Percentiles rank a stretch among this genome's conserved stretches.
These are phyloP conservation scores for Andrena minutula DNA, from an alignment of 2,888 invertebrate species.

Conservation along the genomic window DNA sequence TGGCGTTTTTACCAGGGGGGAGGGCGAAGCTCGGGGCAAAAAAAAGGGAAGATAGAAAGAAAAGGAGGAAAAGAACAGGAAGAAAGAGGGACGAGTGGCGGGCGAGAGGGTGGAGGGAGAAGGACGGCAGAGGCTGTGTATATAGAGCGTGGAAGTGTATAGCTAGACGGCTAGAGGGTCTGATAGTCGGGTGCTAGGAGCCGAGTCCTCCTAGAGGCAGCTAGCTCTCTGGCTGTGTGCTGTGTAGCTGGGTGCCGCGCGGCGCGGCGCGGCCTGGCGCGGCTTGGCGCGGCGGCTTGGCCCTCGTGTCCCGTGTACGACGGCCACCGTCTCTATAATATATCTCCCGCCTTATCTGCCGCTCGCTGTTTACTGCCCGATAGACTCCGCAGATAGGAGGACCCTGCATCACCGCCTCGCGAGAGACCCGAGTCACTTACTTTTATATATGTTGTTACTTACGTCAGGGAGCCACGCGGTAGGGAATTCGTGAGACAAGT, in stretches of 20 bases:
- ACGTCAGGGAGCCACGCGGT: constrained; percentile 76
- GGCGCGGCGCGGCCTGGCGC: too few relatives aligned
- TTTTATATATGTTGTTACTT: constrained; percentile 83
- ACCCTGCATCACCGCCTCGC: constrained; percentile 80
- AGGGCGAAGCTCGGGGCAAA: constrained; percentile 63
- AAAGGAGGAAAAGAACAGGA: constrained; percentile 59
- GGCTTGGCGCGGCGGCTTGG: constrained; percentile 1
- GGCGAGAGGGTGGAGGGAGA: constrained; percentile 64
- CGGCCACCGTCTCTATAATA: constrained; percentile 82
- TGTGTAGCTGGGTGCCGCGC: constrained; percentile 40
- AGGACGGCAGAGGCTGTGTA: constrained; percentile 50
- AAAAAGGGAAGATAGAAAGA: constrained; percentile 1
- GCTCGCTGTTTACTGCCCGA: constrained; percentile 85
- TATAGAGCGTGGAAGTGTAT: constrained; percentile 60
- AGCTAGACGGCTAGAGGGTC: constrained; percentile 28
- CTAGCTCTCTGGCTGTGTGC: constrained; percentile 17
- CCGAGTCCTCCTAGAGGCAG: constrained; percentile 40
- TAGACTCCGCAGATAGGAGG: constrained; percentile 84
- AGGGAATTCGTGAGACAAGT: constrained; percentile 81
- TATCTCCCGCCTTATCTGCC: constrained; percentile 84
- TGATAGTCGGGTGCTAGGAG: constrained; percentile 38
- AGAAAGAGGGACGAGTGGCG: constrained; percentile 20
- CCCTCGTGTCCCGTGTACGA: constrained; percentile 69
- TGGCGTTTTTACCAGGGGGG: constrained; percentile 74
- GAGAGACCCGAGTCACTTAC: constrained; percentile 80